phyloP scores from a whole-genome alignment of 2,113 vertebrate species.

The Platycercus adscitus region DNA sequence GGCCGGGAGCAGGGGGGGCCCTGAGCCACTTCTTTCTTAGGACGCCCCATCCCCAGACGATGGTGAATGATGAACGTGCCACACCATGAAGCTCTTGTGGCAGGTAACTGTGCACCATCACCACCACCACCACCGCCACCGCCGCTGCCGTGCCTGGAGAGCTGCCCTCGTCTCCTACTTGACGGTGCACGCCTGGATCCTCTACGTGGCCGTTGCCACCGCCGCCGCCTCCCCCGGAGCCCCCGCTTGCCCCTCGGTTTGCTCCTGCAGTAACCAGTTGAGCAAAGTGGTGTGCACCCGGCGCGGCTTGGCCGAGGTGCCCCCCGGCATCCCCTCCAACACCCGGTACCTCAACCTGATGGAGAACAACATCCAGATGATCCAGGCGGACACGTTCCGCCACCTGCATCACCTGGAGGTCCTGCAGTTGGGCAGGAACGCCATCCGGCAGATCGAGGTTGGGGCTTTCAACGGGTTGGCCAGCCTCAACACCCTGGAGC shows the following conservation, averaged over 20 bases:
- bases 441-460: constrained; percentile 97
- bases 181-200: constrained; percentile 89
- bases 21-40: constrained; percentile 83
- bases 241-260: constrained; percentile 94
- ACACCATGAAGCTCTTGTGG: constrained; percentile 99
- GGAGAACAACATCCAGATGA: constrained; percentile 97
- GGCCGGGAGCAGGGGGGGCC: constrained; percentile 76
- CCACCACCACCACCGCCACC: constrained; percentile 49
- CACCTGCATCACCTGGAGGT: constrained; percentile 97
- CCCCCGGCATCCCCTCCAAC: constrained; percentile 92
- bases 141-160: constrained; percentile 82
- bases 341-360: constrained; percentile 97
- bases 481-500: constrained; percentile 97
- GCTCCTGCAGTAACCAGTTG: constrained; percentile 97
- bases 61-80: constrained; percentile 99
- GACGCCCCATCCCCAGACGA: constrained; percentile 86
- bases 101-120: constrained; percentile 93
- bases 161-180: constrained; percentile 91
- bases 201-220: constrained; percentile 74
- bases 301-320: constrained; percentile 88
- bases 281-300: constrained; percentile 98
- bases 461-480: constrained; percentile 96
- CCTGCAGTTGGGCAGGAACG: constrained; percentile 93
- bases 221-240: constrained; percentile 78
- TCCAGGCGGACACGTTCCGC: constrained; percentile 96